phyloP scores from a whole-genome alignment of 37 sponge, comb jelly and placozoan genomes.

The Beroe ovata region DNA sequence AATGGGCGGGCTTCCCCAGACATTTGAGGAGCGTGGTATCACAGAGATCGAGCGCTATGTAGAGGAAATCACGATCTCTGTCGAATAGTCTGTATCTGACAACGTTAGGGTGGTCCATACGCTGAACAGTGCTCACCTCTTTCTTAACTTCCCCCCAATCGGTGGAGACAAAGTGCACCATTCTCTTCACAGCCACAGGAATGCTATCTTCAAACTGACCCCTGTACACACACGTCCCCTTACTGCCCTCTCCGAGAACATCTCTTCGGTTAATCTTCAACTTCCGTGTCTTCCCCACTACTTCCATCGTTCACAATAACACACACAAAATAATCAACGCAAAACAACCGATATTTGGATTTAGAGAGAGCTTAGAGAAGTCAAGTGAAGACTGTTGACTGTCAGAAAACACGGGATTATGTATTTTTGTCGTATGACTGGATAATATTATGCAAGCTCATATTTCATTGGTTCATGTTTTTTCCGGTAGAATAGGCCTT shows the following conservation, averaged over 20 bases:
- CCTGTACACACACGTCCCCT: constrained; percentile 41
- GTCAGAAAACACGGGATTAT: too few relatives aligned
- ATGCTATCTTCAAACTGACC: constrained; percentile 2
- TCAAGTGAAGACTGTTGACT: too few relatives aligned
- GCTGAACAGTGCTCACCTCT: constrained; percentile 3
- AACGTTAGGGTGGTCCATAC: constrained; percentile 27
- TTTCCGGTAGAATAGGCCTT: too few relatives aligned
- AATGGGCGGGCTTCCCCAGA: not conserved
- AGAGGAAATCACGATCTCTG: constrained; percentile 23
- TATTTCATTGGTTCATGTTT: too few relatives aligned
- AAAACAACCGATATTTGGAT: too few relatives aligned
- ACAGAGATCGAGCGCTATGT: constrained; percentile 48
- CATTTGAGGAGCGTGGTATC: not conserved
- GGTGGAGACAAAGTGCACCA: not conserved
- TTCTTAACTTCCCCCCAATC: not conserved
- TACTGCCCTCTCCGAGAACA: constrained; percentile 50
- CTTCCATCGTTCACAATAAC: not conserved
- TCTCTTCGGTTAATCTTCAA: not conserved
- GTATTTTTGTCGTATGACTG: too few relatives aligned
- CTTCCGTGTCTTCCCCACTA: not conserved
- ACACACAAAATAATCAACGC: too few relatives aligned
- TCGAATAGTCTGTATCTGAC: constrained; percentile 23
- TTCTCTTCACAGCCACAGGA: constrained; percentile 34
- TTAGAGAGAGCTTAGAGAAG: too few relatives aligned
- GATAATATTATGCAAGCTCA: too few relatives aligned